Base-by-base conservation (phyloP, 2,797 vertebrate genomes). In the Malacoraja senta region DNA sequence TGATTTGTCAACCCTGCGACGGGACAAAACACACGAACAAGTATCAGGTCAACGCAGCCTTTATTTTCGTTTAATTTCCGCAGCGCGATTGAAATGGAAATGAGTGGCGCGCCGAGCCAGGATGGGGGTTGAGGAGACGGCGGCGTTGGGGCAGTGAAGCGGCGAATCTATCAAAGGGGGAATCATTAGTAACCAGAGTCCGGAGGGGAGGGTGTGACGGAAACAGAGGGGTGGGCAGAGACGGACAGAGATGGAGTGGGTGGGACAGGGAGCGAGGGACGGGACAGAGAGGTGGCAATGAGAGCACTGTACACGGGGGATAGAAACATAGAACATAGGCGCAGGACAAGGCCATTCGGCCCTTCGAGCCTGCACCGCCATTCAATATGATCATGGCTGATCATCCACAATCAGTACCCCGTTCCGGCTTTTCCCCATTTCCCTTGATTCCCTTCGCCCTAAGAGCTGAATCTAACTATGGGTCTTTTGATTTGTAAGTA, bases 221-320 rank as follows among this genome's bases (percentile, higher is more conserved):
- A 53, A 53, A 53, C 94, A 93, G 79, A 93, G 15, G 90, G 94
- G 29, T 94, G 94, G 94, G 68, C 97, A 97, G 96, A 93, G 93
- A 96, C 94, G 95, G 95, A 72, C 93, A 94, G 95, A 94, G 94
- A 94, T 95, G 96, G 95, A 96, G 96, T 96, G 44, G 8, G 15
- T 12, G 24, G 8, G 29, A 32, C 35, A 68, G 58, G 65, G 63
- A 15, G 24, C 8, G 88, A 8, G n/a, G 32, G 91, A 72, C 21
- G 83, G 38, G 24, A 58, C 44, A 53, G 44, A 26, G 38, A 21
- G 17, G 44, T 12, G 65, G 26, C 2, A 77, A n/a, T 1, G n/a
- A 77, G 10, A n/a, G 12, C 29, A 3, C 19, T 53, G 44, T 6
- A 32, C 10, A n/a, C 2, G 29, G 76, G 29, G 38, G n/a, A n/a